phyloP scores from a whole-genome alignment of 2,888 invertebrate genomes.

The Agonopterix subpropinquella region DNA sequence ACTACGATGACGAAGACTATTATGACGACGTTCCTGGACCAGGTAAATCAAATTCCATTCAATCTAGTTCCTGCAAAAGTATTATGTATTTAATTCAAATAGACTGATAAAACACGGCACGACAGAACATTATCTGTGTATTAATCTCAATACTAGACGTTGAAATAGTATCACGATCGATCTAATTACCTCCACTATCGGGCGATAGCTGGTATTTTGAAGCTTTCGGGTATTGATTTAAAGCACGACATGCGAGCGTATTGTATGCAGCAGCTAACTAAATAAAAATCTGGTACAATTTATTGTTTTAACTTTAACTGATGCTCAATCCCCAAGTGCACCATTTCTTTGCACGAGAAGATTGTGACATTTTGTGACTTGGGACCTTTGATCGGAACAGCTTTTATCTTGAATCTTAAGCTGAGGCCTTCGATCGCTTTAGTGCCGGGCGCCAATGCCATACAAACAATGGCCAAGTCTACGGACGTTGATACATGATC shows the following conservation, averaged over 20 bases:
- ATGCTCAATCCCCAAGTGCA: no score
- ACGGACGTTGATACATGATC: conserved; percentile 31
- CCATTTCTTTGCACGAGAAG: no score
- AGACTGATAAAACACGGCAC: conserved; percentile 19
- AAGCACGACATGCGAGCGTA: conserved; percentile 6
- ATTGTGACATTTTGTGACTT: no score
- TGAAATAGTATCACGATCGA: conserved; percentile 28
- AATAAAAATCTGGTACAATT: no score
- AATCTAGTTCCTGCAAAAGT: conserved; percentile 15
- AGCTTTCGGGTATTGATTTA: conserved; percentile 20
- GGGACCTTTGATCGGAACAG: conserved; percentile 17
- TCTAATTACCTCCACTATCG: conserved; percentile 47
- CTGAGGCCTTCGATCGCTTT: conserved; percentile 45
- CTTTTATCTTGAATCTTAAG: conserved; percentile 25
- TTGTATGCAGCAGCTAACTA: not conserved
- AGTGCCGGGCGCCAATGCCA: conserved; percentile 34
- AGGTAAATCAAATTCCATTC: conserved; percentile 31
- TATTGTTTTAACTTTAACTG: no score
- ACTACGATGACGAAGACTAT: conserved; percentile 79
- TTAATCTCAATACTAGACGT: conserved; percentile 23
- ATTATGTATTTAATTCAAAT: conserved; percentile 19
- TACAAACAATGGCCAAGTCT: conserved; percentile 45
- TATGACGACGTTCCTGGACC: conserved; percentile 78
- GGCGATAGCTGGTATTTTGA: conserved; percentile 27
- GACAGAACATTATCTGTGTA: conserved; percentile 31